phyloP scores from a whole-genome alignment of 2,888 invertebrate species.

The Diaphora mendica region DNA sequence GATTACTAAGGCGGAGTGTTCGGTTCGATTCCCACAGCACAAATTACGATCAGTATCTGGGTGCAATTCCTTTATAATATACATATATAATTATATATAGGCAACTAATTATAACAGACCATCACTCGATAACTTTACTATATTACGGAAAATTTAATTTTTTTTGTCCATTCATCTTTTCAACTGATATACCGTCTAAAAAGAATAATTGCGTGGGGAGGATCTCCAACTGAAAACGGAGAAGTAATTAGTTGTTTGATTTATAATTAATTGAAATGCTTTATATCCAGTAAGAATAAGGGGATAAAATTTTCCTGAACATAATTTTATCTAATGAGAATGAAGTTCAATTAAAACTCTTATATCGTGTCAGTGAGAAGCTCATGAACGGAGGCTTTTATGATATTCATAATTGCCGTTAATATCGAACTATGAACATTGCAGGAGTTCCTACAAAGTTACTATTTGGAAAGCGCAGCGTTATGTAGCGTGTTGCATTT shows the following conservation, averaged over 20 bases:
- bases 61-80: neutral
- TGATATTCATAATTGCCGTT: neutral
- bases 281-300: neutral
- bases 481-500: neutral
- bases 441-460: neutral
- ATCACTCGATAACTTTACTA: too few relatives aligned
- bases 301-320: neutral
- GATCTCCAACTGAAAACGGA: neutral
- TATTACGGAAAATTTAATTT: too few relatives aligned
- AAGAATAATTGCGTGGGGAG: neutral
- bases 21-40: neutral
- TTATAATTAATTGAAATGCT: neutral
- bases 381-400: too few relatives aligned
- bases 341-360: neutral
- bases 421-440: constrained; percentile 6
- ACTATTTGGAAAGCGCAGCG: too few relatives aligned
- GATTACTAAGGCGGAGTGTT: neutral
- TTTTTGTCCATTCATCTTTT: neutral
- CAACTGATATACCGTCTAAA: neutral
- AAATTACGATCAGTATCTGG: neutral
- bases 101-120: too few relatives aligned
- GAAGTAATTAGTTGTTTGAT: neutral
- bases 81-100: too few relatives aligned
- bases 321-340: too few relatives aligned
- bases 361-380: neutral